These are phyloP conservation scores for Omphaloscelis lunosa DNA, from an alignment of 2,888 invertebrate species.

Conservation along the genomic window DNA sequence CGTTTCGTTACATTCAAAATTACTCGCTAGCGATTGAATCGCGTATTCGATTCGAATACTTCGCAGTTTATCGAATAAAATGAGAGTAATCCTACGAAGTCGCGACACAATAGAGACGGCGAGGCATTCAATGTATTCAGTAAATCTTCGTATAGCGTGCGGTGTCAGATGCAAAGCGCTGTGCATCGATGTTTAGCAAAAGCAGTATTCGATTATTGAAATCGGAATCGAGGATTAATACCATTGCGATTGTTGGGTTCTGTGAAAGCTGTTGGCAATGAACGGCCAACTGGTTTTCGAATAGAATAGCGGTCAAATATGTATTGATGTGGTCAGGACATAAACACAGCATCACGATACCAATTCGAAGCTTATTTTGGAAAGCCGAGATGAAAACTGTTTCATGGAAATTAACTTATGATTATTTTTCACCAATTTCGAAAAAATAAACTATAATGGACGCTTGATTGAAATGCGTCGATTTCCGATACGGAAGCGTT, in stretches of 20 bases:
- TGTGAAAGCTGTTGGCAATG: constrained; percentile 54
- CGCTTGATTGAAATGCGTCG: background rate
- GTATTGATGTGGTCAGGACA: constrained; percentile 16
- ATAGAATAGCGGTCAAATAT: constrained; percentile 20
- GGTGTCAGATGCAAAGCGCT: constrained; percentile 74
- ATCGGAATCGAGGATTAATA: constrained; percentile 69
- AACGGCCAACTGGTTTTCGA: constrained; percentile 45
- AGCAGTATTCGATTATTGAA: constrained; percentile 71
- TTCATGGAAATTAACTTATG: background rate
- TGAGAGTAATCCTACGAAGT: constrained; percentile 62
- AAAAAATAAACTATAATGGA: background rate
- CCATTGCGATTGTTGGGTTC: constrained; percentile 65
- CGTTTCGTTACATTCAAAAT: constrained; percentile 69
- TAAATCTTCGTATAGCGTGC: constrained; percentile 73
- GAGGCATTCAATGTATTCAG: constrained; percentile 70
- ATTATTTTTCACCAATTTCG: background rate
- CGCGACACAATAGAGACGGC: constrained; percentile 64
- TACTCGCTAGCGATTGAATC: constrained; percentile 64
- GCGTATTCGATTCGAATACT: constrained; percentile 63
- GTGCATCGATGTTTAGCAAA: constrained; percentile 66
- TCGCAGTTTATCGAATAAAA: constrained; percentile 68
- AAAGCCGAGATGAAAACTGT: constrained; percentile 2
- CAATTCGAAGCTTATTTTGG: constrained; percentile 1
- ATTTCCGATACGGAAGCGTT: constrained; percentile 2
- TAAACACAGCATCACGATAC: constrained; percentile 23